Evolutionary conservation across 37 sponge, comb jelly and placozoan species (phyloP).

Genomic region (Cliona cf. orientalis): DNA sequence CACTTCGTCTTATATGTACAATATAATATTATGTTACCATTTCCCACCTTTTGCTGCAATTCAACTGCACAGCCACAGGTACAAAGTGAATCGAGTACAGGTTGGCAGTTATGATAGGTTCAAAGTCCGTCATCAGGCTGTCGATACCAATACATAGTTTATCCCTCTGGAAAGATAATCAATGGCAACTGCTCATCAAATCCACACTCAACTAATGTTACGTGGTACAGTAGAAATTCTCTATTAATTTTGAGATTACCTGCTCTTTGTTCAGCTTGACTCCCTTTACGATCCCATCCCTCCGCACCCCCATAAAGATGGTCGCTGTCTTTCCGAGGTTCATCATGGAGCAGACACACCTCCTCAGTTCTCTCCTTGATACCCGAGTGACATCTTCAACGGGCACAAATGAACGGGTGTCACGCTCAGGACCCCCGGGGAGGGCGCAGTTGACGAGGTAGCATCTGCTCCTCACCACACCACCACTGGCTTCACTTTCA

Average conservation of each 20-base stretch:
- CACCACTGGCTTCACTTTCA: no score
- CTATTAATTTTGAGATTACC: neutral
- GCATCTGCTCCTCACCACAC: no score
- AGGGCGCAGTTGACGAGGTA: neutral
- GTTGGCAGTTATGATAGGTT: neutral
- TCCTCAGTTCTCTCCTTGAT: neutral
- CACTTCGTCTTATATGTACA: no score
- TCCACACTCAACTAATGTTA: neutral
- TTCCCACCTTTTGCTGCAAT: neutral
- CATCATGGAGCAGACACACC: slow-evolving; percentile 19
- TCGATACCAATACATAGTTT: slow-evolving; percentile 11
- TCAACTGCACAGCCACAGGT: neutral
- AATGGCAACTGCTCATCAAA: neutral
- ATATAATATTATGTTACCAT: neutral
- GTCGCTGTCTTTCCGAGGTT: slow-evolving; percentile 7
- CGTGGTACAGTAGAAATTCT: no score
- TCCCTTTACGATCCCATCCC: slow-evolving; percentile 1
- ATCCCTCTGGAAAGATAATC: slow-evolving; percentile 19
- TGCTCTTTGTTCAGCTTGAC: slow-evolving; percentile 13
- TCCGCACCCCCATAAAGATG: slow-evolving; percentile 17
- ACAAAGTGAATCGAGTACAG: slow-evolving; percentile 2
- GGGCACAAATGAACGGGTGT: neutral
- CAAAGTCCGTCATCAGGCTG: slow-evolving; percentile 18
- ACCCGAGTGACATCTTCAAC: neutral
- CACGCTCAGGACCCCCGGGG: neutral